Base-by-base conservation (phyloP, 1,140 invertebrate genomes). In the Anoplolepis gracilipes region DNA sequence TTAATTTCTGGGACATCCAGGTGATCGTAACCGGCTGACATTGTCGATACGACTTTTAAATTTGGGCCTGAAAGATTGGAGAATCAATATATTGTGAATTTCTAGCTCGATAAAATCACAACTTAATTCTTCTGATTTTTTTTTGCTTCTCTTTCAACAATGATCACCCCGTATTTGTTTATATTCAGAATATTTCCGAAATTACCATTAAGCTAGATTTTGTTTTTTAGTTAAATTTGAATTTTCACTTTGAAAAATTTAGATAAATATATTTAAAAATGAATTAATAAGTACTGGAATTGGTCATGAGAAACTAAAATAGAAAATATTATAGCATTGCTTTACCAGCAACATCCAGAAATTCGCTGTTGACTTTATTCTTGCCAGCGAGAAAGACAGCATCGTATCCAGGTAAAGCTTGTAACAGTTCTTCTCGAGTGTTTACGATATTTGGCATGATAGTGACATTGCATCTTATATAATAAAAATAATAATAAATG, bases 1-100 rank as follows among this genome's bases (percentile, higher is more conserved):
- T 97, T 97, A 6, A 98, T 94, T 92, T 96, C 97, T 0, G 94
- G 91, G 0, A 97, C 75, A 87, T 97, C 96, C 30, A 97, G 96
- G 88, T 97, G 97, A 90, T 98, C 97, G 82, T 96, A 95, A 16
- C 98, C 98, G 19, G 98, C 98, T 0, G 97, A 97, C 95, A 97
- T 96, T 1, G 97, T 97, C 2, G 96, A 96, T 7, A 98, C 94
- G 0, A 97, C 96, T 92, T 97, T 97, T 64, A 97, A 90, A 7
- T 95, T 95, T 5, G 95, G 93, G 55, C 97, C 97, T 97, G 85
- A 65, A 67, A 79, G 55, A 72, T 36, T 39, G 16, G 5, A 36
- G 28, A 19, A 33, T n/a, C 10, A 73, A 70, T 72, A 57, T n/a
- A 57, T n/a, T 2, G 0, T 33, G 42, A 36, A 19, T 57, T 53